Evolutionary conservation across 2,888 invertebrate species (phyloP), one percentile per base, ranked within the genome.

Genomic region (Drosophila recens): DNA sequence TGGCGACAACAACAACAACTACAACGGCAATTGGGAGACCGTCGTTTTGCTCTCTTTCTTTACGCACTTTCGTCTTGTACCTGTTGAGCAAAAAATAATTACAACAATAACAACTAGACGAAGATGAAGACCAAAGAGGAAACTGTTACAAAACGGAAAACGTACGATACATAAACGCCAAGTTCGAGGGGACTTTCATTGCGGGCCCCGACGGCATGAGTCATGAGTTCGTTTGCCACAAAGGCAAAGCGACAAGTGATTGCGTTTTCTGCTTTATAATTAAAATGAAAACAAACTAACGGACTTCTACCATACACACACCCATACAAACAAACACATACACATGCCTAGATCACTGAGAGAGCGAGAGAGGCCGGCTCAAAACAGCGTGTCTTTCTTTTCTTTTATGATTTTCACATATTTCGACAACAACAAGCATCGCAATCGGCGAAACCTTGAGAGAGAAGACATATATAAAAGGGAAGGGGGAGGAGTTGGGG

Each of bases 61-160:
- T 34, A 67, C 76, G 70, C 72, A 71, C 66, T 68, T 71, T 68
- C 56, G 48, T 49, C 65, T 76, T 77, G 71, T 86, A 86, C 86
- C 86, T 86, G 86, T 86, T 86, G 86, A 86, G 82, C 84, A 66
- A 66, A 82, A 80, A 70, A 73, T 71, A 82, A 79, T 73, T 79
- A 66, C 73, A 82, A 75, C 56, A 79, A 75, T 58, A 75, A 58
- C 61, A 74, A 66, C 56, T 36, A 67, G 33, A 62, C 65, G 46
- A 49, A 59, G 23, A 13, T 43, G 27, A 53, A 54, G 20, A 4
- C 20, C 8, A 33, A 51, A 42, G 48, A 42, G 64, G 69, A 67
- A 65, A 69, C 72, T 86, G 63, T 74, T 71, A 71, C 71, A 79
- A 86, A 73, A 78, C 61, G 62, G 33, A 67, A 63, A 74, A 75